Base-by-base conservation (phyloP, 2,113 vertebrate species). In the Gopherus evgoodei region DNA sequence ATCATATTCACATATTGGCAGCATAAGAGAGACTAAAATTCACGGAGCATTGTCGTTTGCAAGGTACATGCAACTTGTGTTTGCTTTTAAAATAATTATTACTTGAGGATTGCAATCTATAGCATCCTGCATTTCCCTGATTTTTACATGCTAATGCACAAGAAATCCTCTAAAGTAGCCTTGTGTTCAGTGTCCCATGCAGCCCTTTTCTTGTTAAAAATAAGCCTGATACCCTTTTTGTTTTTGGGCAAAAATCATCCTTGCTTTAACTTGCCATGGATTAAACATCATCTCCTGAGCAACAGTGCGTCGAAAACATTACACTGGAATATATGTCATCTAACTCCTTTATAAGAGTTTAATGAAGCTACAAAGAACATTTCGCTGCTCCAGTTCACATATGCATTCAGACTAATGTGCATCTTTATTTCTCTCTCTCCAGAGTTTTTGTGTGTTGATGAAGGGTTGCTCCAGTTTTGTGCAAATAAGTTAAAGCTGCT, bases 361-460 rank as follows among this genome's bases (percentile, higher is more conserved):
- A 86, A 47, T 53, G 81, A 57, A 78, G 25, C 69, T 86, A 69
- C 2, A 1, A 80, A 25, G 1, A 47, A 13, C 10, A 7, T 89
- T 92, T 91, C 49, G 25, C 13, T 91, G 1, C 87, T 95, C 5
- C 29, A 69, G 75, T 42, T 59, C 83, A 3, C 22, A 25, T 9
- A 57, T 53, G 85, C n/a, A 76, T 42, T 84, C 27, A 54, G 5
- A 95, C 87, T 96, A 87, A 49, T 95, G 25, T 87, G 11, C 78
- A 65, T 93, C 82, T 95, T 84, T 94, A 21, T 88, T 42, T 96
- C 75, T 89, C 2, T 82, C 56, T 90, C 89, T 86, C 65, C 87
- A 99, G 99, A 99, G 84, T 96, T 98, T 3, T 99, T 99, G 85
- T 98, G 97, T 56, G 98, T 99, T 81, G 99, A 99, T 17, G 97